phyloP scores from a whole-genome alignment of 2,888 invertebrate genomes.

The Lepidochrysops patricia region DNA sequence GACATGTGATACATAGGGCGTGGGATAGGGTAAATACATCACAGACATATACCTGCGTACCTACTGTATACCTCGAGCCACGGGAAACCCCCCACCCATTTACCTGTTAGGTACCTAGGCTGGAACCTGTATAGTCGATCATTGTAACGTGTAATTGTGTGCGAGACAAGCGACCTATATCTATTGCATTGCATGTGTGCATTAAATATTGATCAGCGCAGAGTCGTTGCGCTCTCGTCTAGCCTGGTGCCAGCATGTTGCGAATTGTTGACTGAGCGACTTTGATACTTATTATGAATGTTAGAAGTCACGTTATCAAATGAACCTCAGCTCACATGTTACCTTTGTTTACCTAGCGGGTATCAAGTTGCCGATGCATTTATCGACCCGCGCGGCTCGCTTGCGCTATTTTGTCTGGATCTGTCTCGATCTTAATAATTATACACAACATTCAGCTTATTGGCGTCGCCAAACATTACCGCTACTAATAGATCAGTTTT shows the following conservation, averaged over 20 bases:
- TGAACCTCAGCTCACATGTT: neutral
- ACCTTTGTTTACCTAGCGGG: conserved; percentile 5
- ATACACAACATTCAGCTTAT: neutral
- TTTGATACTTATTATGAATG: conserved; percentile 1
- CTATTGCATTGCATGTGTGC: conserved; percentile 16
- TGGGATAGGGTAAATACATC: neutral
- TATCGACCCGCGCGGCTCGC: conserved; percentile 25
- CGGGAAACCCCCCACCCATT: neutral
- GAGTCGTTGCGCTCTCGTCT: conserved; percentile 18
- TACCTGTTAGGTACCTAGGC: neutral
- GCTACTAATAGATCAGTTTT: neutral
- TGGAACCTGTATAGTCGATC: conserved; percentile 5
- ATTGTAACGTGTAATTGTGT: conserved; percentile 8
- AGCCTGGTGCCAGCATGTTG: neutral
- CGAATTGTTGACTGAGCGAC: conserved; percentile 1
- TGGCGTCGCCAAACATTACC: neutral
- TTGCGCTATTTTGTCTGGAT: conserved; percentile 21
- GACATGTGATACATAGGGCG: conserved; percentile 7
- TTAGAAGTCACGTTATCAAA: conserved; percentile 8
- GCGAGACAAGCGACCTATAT: conserved; percentile 10
- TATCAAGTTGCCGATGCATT: conserved; percentile 22
- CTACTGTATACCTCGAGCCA: too few species aligned
- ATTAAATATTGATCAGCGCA: conserved; percentile 24
- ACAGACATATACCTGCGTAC: neutral
- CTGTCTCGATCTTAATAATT: conserved; percentile 10